Base-by-base conservation (phyloP, 1,140 invertebrate species). In the Anastrepha ludens region DNA sequence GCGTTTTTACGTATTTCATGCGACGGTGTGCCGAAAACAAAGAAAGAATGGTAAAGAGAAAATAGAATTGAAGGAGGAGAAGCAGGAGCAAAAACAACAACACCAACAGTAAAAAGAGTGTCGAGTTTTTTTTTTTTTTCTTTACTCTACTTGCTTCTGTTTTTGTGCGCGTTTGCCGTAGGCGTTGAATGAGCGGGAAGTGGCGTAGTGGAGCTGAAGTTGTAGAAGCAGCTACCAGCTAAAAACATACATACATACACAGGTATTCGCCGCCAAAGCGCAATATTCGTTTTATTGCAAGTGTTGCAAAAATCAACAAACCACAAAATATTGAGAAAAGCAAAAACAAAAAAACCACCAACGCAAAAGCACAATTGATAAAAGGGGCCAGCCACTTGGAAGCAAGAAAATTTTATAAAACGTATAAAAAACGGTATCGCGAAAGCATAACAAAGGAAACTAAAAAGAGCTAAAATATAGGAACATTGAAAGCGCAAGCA, bases 11-110 rank as follows among this genome's bases (percentile, higher is more conserved):
- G 74, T 81, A 50, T 58, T 81, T 58, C 74, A 20, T 81, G 13
- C 74, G 44, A 81, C 47, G 47, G 17, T 58, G 74, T 81, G 74
- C 74, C 74, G 74, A 81, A 81, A 81, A 81, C 44, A 81, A 81
- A 58, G 47, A 55, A 55, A 55, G 47, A 3, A 81, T 20, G 55
- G n/a, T 81, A 58, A 15, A 58, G n/a, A 81, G 41, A 81, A 81
- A 55, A 58, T 81, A 20, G 74, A 58, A 58, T 81, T 55, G 74
- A 55, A 50, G 50, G 74, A 81, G 74, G n/a, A 81, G 47, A 3
- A 7, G 20, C 15, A n/a, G 29, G 29, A 29, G 29, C 29, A 29
- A 29, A 74, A 47, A 74, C 15, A 17, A 70, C 67, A 41, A 74
- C 39, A 74, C 15, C 39, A 81, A 81, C 1, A 58, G 17, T 5